Conservation (phyloP, 2,888 invertebrate species). For the Arrhopalites spinosus region DNA sequence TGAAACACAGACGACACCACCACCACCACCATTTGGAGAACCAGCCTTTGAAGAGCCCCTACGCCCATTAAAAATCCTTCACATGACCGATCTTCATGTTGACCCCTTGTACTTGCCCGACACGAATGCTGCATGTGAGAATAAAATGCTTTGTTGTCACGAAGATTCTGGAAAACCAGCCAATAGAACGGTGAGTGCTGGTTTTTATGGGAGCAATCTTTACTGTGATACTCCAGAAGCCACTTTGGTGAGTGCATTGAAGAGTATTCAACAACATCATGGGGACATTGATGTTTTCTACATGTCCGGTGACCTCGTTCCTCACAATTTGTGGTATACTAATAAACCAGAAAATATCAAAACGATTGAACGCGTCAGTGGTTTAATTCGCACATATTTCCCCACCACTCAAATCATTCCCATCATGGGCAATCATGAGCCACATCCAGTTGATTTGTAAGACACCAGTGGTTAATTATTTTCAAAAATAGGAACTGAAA, state of each 20-base stretch:
- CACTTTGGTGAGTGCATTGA: constrained; percentile 32
- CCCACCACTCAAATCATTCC: constrained; percentile 62
- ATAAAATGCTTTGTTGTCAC: constrained; percentile 78
- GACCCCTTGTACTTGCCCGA: constrained; percentile 74
- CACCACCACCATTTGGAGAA: too few relatives aligned
- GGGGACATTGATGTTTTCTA: constrained; percentile 60
- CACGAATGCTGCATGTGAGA: constrained; percentile 70
- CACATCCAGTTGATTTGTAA: constrained; percentile 63
- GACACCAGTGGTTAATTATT: not conserved
- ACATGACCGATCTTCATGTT: constrained; percentile 78
- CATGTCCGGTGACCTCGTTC: constrained; percentile 64
- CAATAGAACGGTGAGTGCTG: constrained; percentile 63
- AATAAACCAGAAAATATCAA: constrained; percentile 53
- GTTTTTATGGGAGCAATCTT: constrained; percentile 80
- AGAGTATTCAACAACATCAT: not conserved
- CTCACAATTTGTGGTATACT: constrained; percentile 64
- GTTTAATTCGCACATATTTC: constrained; percentile 48
- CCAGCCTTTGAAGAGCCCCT: too few relatives aligned
- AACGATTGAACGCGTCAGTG: constrained; percentile 46
- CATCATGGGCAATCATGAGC: constrained; percentile 65
- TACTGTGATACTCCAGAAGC: constrained; percentile 77
- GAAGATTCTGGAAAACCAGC: constrained; percentile 63
- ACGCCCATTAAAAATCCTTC: constrained; percentile 63
- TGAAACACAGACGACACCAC: too few relatives aligned
- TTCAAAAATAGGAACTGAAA: constrained; percentile 10